Base-by-base conservation (phyloP, 2,888 invertebrate genomes). In the Apotomis betuletana region DNA sequence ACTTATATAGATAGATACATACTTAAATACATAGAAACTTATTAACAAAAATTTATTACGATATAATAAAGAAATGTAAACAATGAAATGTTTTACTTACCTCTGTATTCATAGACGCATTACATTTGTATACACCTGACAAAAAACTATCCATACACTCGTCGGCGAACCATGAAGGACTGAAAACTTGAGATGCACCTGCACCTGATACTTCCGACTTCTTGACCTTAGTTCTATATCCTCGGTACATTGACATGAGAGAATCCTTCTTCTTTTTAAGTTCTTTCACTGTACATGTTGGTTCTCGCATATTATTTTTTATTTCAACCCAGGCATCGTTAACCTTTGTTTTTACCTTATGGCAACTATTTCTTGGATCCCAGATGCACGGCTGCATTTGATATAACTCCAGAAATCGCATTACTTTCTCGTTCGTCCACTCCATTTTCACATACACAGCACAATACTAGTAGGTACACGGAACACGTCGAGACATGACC, bases 271-370 rank as follows among this genome's bases (percentile, higher is more conserved):
- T 58, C 38, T 58, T 36, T 27, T 58, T 58, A 8, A 58, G 58
- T 58, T 58, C 58, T 58, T 58, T 58, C 58, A 58, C 27, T 27
- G 58, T 58, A 58, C 15, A 10, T 58, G 58, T 58, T 58, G 58
- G 58, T 58, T 58, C 58, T 58, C 58, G 36, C 27, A 58, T 58
- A 58, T 13, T 58, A 38, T 52, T 52, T 52, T 58, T 58, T 58
- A 58, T 58, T 58, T 58, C 58, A 58, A 58, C 12, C 58, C 58
- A 58, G 58, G 58, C 58, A 58, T 58, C 58, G 58, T 58, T 58
- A 58, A 58, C 9, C 58, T 58, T 58, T 58, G 38, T 6, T 54
- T 54, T 54, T 54, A 54, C 54, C 54, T 54, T 54, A 51, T 51
- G 51, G 51, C 51, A 51, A 51, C 51, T 10, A 51, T 51, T 8